phyloP scores from a whole-genome alignment of 2,113 vertebrate species.

The Prionailurus bengalensis region DNA sequence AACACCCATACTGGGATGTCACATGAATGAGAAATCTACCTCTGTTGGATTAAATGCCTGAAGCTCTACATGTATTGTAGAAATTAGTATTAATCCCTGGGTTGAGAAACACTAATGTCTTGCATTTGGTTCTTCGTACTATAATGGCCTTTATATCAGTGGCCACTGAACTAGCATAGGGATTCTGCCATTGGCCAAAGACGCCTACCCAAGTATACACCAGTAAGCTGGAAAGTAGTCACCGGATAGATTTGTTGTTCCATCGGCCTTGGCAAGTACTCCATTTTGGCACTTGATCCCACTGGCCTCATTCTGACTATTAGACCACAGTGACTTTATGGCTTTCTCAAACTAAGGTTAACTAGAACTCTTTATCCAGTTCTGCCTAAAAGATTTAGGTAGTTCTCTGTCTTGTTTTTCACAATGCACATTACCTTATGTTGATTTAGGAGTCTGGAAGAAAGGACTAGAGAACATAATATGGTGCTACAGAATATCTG shows the following conservation, averaged over 20 bases:
- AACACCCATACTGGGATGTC: neutral
- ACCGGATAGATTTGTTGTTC: neutral
- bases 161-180: neutral
- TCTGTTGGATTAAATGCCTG: neutral
- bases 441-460: neutral
- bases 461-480: neutral
- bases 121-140: neutral
- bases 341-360: neutral
- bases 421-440: neutral
- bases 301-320: neutral
- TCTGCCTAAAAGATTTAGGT: neutral
- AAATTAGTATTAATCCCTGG: neutral
- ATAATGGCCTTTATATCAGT: neutral
- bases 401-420: conserved; percentile 8
- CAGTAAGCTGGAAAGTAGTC: neutral
- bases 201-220: neutral
- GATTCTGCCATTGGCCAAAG: neutral
- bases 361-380: neutral
- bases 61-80: neutral
- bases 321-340: conserved; percentile 14
- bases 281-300: neutral
- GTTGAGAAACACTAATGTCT: neutral
- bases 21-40: neutral
- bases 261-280: neutral
- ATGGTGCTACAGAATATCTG: neutral